phyloP scores from a whole-genome alignment of 2,888 invertebrate genomes.

The Drosophila kuntzei region DNA sequence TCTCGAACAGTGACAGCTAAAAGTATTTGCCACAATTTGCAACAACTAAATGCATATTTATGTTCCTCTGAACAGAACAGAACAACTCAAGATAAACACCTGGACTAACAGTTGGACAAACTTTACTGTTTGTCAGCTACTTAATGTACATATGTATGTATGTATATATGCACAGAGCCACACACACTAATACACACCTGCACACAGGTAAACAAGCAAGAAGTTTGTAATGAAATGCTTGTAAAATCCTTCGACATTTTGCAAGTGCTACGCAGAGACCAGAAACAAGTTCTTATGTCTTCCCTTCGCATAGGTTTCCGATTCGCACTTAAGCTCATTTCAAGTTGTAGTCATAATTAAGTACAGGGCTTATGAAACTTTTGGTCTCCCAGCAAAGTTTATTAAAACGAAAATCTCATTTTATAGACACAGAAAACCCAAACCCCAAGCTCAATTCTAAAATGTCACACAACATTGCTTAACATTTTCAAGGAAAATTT shows the following conservation, averaged over 20 bases:
- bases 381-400: constrained; percentile 9
- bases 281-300: constrained; percentile 3
- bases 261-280: not conserved
- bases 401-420: constrained; percentile 9
- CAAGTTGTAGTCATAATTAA: constrained; percentile 20
- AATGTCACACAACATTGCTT: not conserved
- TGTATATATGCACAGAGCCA: not conserved
- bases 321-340: constrained; percentile 24
- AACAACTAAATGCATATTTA: not conserved
- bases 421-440: not conserved
- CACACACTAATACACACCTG: not conserved
- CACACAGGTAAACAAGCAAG: constrained; percentile 4
- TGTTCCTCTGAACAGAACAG: not conserved
- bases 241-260: constrained; percentile 10
- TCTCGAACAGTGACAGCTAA: constrained; percentile 2
- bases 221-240: constrained; percentile 25
- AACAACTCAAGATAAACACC: constrained; percentile 9
- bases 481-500: constrained; percentile 1
- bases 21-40: constrained; percentile 2
- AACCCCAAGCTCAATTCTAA: not conserved
- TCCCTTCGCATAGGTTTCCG: constrained; percentile 4
- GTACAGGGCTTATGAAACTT: constrained; percentile 19
- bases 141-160: not conserved
- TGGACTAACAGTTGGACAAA: constrained; percentile 16
- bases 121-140: constrained; percentile 13